Evolutionary conservation across 2,888 invertebrate genomes (phyloP), one percentile per base, ranked within the genome.

Genomic region (Cryptocheilus praepositus): DNA sequence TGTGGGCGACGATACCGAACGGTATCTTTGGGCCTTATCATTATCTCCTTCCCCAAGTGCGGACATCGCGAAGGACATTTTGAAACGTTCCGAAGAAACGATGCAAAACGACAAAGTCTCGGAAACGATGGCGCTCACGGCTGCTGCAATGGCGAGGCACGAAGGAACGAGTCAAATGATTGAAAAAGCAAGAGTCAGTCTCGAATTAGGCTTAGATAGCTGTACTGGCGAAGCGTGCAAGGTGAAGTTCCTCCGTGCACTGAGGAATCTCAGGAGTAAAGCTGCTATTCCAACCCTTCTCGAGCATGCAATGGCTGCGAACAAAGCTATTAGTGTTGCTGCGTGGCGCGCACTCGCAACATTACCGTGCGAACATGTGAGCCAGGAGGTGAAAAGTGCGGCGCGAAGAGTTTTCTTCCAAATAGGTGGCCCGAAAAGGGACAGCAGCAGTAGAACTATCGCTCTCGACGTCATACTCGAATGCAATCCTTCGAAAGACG

Each of bases 21-120:
- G 95, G 66, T 95, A 95, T 86, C 89, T 96, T 0, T 93, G 95
- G 91, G 92, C 93, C 0, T 85, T 94, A 11, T 93, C 95, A 0
- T 90, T 94, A 55, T 92, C 93, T 0, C 91, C 94, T 0, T 68
- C 73, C 2, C 88, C 88, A 0, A 91, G 93, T 79, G 93, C 94
- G 80, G 91, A 91, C 59, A 87, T 93, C 15, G 88, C 92, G 71
- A 89, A 87, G 54, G 90, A 91, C 67, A 81, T 92, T 7, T 73
- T 91, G 44, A 88, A 83, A 11, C 86, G 89, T 60, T 91, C 90
- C 43, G 89, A 89, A 43, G 90, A 90, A 81, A 90, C 86, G 25
- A 89, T 84, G 71, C 89, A 90, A 52, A 92, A 92, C 68, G 88
- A 90, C 7, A 93, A 93, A 80, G 88, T 95, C 0, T 89, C 91